phyloP scores from a whole-genome alignment of 2,113 vertebrate species.

The Laticauda colubrina region DNA sequence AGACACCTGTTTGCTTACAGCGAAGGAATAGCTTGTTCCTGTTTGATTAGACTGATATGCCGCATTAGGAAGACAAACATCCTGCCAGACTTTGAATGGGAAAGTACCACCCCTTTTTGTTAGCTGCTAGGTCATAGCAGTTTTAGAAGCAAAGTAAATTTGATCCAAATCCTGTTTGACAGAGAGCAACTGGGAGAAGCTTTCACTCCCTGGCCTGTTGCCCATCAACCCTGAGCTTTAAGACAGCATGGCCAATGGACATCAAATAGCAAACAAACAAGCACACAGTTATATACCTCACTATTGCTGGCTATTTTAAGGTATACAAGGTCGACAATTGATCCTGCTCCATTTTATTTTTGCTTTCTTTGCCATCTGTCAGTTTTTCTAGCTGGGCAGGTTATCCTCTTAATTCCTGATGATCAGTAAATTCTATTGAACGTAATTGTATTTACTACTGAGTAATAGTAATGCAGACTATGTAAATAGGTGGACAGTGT shows the following conservation, averaged over 20 bases:
- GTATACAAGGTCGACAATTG: background rate
- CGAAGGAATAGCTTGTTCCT: background rate
- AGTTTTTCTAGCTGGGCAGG: background rate
- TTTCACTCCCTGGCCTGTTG: background rate
- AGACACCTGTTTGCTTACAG: background rate
- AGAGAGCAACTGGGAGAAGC: background rate
- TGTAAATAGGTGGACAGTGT: too few species aligned
- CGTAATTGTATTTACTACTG: too few species aligned
- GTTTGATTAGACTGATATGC: background rate
- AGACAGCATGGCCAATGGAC: background rate
- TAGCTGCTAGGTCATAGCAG: fast-evolving
- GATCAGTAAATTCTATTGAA: too few species aligned
- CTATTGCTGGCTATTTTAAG: background rate
- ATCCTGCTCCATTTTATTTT: background rate
- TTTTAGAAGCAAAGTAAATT: background rate
- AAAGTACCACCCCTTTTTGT: conserved; percentile 1
- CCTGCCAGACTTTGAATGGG: background rate
- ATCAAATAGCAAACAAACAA: background rate
- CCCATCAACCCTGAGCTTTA: background rate
- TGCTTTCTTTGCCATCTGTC: background rate
- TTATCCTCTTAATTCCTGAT: background rate
- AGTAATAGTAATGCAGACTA: too few species aligned
- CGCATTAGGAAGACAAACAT: background rate
- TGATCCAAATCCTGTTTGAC: conserved; percentile 16
- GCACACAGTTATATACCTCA: background rate